Base-by-base conservation (phyloP, 2,113 vertebrate species). In the Salminus brasiliensis region DNA sequence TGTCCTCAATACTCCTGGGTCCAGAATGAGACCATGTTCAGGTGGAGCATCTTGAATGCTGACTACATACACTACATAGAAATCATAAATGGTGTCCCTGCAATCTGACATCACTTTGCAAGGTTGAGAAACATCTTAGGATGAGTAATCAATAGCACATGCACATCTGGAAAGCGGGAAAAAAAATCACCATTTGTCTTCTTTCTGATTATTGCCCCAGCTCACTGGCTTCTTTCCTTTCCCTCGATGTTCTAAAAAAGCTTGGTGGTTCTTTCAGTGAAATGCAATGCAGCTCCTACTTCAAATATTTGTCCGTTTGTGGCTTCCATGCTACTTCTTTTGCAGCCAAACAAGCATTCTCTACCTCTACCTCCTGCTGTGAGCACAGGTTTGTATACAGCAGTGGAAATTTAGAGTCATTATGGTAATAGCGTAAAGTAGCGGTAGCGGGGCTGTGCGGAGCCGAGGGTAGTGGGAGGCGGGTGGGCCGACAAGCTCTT, bases 251-350 rank as follows among this genome's bases (percentile, higher is more conserved):
- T 2, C 10, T 27, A 32, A 32, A 32, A 62, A 32, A 6, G 15
- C 59, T 32, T 30, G 29, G 4, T 5, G 12, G 59, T 62, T 18
- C 30, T 34, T 73, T 87, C 87, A 85, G 4, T 74, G 34, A 53
- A 53, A n/a, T 9, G 6, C 7, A 53, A 5, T 86, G 88, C 75
- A 29, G 0, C 41, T 76, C 45, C 63, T 69, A 85, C 83, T 86
- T 73, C 10, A 87, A 84, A 85, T 81, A 88, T 85, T 73, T 86
- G 82, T 74, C 49, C 15, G 21, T 53, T 53, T 23, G 18, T n/a
- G 10, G 18, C 18, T 53, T 8, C 23, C 2, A 2, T 10, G 16
- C 52, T 52, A 4, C 47, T 52, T 52, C 21, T 36, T 41, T 21
- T 43, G 36, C 36, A 29, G 71, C 34, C 39, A 27, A 41, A 39